phyloP scores from a whole-genome alignment of 1,140 invertebrate species.

The Ylistrum balloti region DNA sequence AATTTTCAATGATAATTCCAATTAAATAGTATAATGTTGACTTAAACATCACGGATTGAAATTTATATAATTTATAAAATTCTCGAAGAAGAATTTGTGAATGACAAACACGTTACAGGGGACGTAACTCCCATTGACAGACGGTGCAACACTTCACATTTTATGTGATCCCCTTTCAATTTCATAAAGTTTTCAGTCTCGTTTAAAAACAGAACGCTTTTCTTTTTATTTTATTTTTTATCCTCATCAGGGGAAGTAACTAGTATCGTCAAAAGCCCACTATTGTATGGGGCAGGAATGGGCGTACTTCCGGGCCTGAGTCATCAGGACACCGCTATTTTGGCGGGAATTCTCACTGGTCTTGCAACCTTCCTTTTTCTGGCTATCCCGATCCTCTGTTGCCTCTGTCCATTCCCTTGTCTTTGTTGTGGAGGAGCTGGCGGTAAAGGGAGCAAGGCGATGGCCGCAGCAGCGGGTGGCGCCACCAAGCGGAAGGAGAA shows the following conservation, averaged over 20 bases:
- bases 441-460: slow-evolving; percentile 43
- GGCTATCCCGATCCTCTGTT: slow-evolving; percentile 57
- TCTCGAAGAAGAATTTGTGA: too few species aligned
- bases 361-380: slow-evolving; percentile 60
- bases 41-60: too few species aligned
- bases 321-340: slow-evolving; percentile 56
- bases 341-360: slow-evolving; percentile 58
- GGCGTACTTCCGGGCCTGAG: slow-evolving; percentile 44
- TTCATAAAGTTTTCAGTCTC: too few species aligned
- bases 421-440: slow-evolving; percentile 42
- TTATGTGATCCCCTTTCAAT: too few species aligned
- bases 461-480: slow-evolving; percentile 44
- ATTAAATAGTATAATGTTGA: too few species aligned
- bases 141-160: too few species aligned
- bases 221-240: too few species aligned
- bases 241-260: slow-evolving; percentile 28
- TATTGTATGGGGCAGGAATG: neutral
- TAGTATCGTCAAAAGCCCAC: neutral
- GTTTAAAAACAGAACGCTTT: too few species aligned
- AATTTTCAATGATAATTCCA: too few species aligned
- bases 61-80: too few species aligned
- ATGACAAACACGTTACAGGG: too few species aligned
- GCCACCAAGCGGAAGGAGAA: slow-evolving; percentile 44
- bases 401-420: slow-evolving; percentile 55
- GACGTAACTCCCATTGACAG: too few species aligned